Base-by-base conservation (phyloP, 1,140 invertebrate species). In the Ladona fulva region DNA sequence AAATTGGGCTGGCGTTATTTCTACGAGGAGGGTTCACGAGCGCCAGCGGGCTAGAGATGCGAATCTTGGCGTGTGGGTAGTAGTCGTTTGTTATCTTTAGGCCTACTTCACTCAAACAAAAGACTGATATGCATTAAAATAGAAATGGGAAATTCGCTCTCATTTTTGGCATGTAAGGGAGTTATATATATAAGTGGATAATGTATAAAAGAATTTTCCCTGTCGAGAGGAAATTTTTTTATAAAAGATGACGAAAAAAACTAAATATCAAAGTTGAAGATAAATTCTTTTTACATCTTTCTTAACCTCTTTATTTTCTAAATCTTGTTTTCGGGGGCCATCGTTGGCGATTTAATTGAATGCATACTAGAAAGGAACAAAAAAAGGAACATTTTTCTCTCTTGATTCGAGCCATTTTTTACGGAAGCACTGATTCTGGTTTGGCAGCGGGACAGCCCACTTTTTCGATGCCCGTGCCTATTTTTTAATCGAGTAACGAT, bases 101-200 rank as follows among this genome's bases (percentile, higher is more conserved):
- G 78, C 78, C 78, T 79, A 79, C 76, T 79, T 79, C 44, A 77
- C 78, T 79, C 78, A 79, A 66, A 74, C 75, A 76, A 77, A 79
- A 79, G 78, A 79, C 78, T 79, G 78, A 79, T 66, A 73, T 75
- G 78, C 74, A 77, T 77, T 66, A 79, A 79, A 79, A 79, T 75
- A 77, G 74, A 78, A 52, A 66, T 78, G 66, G 77, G 77, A 73
- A 74, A 77, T 52, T 19, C 37, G 78, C 52, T 77, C 76, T 77
- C 76, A 42, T 79, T 77, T 79, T 76, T 78, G 59, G 76, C 24
- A 52, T 66, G 16, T 66, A 66, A 66, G 52, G 52, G 52, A 66
- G 52, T 66, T 66, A 66, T 11, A 78, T 24, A 78, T 44, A 25
- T 44, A 42, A 75, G 75, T 29, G 59, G 37, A 77, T 22, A 66